Evolutionary conservation across 2,113 vertebrate species (phyloP), one percentile per base, ranked within the genome.

Genomic region (Passer domesticus): DNA sequence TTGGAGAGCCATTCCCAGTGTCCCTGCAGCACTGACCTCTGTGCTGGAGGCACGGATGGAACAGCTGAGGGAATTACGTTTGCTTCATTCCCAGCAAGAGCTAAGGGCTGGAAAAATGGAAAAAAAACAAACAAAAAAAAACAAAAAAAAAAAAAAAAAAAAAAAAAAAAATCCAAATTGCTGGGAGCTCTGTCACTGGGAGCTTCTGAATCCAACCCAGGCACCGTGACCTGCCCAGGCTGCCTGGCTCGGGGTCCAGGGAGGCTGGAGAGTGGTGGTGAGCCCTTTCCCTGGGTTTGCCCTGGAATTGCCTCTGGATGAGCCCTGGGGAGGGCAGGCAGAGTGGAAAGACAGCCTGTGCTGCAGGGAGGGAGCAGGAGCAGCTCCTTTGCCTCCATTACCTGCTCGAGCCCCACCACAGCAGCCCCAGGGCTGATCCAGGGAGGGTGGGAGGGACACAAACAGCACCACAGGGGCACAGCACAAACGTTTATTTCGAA

Each of bases 1-100:
- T 44, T 0, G 5, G 17, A 17, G 37, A n/a, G 3, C 1, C 2
- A 21, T 25, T 66, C 50, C 59, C 18, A 1, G 23, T 18, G 53
- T 39, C 31, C 55, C 60, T 79, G 9, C 19, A 41, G 47, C 73
- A 7, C 50, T 15, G 68, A 16, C 16, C 52, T 64, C 41, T 1
- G 1, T 39, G 63, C 9, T 1, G 13, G 11, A 33, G 35, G 17
- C 27, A 2, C 5, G 0, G 7, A 59, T 35, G 56, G n/a, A 59
- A 10, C 53, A 77, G 41, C 78, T 4, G 9, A 41, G 56, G 50
- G 55, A 44, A 27, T 78, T 3, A 0, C 1, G 5, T 43, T 66
- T 35, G 28, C 46, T 74, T 66, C 49, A 22, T 39, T 33, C 60
- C 53, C 58, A 50, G 72, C 5, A 68, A 31, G 31, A 67, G 13